These are phyloP conservation scores for Zosterops lateralis DNA, from an alignment of 2,113 vertebrate genomes.

Conservation along the genomic window DNA sequence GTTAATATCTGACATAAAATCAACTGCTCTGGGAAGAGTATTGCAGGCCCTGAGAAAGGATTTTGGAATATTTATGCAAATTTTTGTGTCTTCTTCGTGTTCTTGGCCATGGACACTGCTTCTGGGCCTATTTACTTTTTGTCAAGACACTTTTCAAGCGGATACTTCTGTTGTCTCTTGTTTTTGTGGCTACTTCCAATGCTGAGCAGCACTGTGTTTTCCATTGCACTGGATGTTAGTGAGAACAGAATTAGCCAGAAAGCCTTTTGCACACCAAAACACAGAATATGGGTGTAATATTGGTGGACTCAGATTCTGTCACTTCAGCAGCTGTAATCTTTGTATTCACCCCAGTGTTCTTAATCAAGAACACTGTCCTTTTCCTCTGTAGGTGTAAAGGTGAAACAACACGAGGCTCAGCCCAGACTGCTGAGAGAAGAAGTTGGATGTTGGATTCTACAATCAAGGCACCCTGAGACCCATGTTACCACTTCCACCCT, in stretches of 20 bases:
- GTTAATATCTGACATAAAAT: not conserved
- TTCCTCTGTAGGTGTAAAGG: not conserved
- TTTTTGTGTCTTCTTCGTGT: not conserved
- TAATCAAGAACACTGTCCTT: not conserved
- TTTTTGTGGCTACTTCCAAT: not conserved
- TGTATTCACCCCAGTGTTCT: not conserved
- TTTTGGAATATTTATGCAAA: not conserved
- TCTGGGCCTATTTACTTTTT: not conserved
- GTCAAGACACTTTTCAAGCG: not conserved
- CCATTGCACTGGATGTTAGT: accelerated
- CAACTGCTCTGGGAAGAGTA: not conserved
- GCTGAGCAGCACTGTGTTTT: not conserved
- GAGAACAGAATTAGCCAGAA: not conserved
- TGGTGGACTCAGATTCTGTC: not conserved
- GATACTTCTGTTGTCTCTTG: not conserved
- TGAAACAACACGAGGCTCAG: not conserved
- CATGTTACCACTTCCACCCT: accelerated
- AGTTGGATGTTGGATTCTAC: not conserved
- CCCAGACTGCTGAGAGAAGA: not conserved
- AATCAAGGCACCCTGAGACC: not conserved
- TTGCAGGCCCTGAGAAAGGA: not conserved
- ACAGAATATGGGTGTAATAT: not conserved
- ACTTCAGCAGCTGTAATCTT: not conserved
- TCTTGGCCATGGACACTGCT: not conserved
- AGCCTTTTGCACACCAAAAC: not conserved